Percentiles rank a stretch among this genome's conserved stretches.
phyloP scores from a whole-genome alignment of 2,888 invertebrate species.

The Apomyelois bistriatella region DNA sequence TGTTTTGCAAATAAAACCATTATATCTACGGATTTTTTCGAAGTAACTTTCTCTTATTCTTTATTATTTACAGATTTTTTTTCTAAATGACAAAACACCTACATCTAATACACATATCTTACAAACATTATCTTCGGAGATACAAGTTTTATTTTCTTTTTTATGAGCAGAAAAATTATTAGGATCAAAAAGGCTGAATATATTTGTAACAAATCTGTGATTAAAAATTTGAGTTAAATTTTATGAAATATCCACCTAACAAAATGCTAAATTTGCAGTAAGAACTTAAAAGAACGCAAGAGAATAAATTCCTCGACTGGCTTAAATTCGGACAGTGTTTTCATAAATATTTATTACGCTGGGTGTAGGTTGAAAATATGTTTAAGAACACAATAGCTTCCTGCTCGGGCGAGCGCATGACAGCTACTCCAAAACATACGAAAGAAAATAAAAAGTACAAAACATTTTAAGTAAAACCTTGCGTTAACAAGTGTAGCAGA shows the following conservation, averaged over 20 bases:
- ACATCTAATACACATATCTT: too few species aligned
- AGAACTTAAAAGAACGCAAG: constrained; percentile 29
- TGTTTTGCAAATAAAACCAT: background rate
- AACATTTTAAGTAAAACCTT: constrained; percentile 43
- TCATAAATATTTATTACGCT: constrained; percentile 57
- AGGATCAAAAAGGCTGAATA: too few species aligned
- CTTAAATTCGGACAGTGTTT: constrained; percentile 54
- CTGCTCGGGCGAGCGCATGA: constrained; percentile 36
- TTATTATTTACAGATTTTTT: too few species aligned
- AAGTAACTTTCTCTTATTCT: background rate
- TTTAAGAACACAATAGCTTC: constrained; percentile 44
- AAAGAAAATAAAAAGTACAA: constrained; percentile 31
- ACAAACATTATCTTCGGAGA: too few species aligned
- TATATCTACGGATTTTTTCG: background rate
- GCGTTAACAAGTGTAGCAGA: constrained; percentile 40
- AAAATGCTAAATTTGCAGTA: too few species aligned
- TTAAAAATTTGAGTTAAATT: too few species aligned
- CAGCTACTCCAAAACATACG: constrained; percentile 45
- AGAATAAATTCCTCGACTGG: constrained; percentile 41
- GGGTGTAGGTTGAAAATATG: constrained; percentile 40
- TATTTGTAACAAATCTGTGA: too few species aligned
- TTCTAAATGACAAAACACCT: too few species aligned
- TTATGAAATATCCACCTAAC: too few species aligned
- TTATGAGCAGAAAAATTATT: too few species aligned
- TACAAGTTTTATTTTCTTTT: too few species aligned